Conservation (phyloP, 92 coral and sea anemone genomes). For the Actinostola sp. region DNA sequence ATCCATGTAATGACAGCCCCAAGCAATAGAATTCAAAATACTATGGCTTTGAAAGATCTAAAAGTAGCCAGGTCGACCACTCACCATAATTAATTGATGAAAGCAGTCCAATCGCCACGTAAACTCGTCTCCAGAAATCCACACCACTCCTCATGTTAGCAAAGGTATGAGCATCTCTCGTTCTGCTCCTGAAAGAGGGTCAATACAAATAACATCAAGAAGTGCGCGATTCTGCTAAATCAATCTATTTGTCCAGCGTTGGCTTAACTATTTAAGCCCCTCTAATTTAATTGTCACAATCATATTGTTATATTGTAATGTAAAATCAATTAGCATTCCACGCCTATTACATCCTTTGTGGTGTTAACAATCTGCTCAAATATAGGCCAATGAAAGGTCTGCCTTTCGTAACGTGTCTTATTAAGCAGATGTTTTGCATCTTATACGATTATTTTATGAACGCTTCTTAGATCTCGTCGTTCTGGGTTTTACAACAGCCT, state of each 20-base stretch:
- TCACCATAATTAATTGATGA: conserved; percentile 47
- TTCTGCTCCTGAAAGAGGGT: conserved; percentile 32
- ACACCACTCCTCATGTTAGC: conserved; percentile 8
- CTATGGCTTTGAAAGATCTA: conserved; percentile 7
- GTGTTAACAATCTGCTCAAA: conserved; percentile 60
- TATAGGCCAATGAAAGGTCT: conserved; percentile 50
- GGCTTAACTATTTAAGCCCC: conserved; percentile 73
- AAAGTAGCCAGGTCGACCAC: conserved; percentile 7
- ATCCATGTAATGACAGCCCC: conserved; percentile 27
- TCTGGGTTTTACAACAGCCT: not conserved
- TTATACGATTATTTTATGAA: not conserved
- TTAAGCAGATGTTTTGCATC: conserved; percentile 42
- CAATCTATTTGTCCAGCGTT: conserved; percentile 29
- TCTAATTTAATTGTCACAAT: conserved; percentile 89
- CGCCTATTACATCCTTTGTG: conserved; percentile 74
- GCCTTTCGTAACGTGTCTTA: conserved; percentile 11
- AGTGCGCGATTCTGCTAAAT: conserved; percentile 32
- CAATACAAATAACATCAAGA: not conserved
- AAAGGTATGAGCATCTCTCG: conserved; percentile 31
- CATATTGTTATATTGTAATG: conserved; percentile 86
- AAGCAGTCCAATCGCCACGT: conserved; percentile 28
- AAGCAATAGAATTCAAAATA: conserved; percentile 1
- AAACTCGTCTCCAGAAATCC: conserved; percentile 22
- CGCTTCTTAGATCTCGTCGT: not conserved
- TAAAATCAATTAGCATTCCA: conserved; percentile 91